These are phyloP conservation scores for Ceratotherium simum DNA, from an alignment of 2,113 vertebrate genomes.

Conservation along the genomic window DNA sequence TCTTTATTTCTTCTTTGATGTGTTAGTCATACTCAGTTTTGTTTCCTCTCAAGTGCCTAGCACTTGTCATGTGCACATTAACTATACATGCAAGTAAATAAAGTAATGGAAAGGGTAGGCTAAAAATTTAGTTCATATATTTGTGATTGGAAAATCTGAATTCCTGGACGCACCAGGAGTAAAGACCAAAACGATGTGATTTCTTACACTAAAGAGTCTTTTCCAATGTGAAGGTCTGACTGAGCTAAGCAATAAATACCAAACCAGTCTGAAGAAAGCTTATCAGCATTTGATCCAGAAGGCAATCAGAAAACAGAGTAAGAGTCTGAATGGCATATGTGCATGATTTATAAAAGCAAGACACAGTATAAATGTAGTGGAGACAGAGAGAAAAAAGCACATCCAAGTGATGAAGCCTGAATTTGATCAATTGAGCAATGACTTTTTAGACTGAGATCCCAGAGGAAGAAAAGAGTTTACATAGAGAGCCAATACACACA, in stretches of 20 bases:
- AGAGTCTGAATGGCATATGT: neutral
- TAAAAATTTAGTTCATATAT: constrained; percentile 34
- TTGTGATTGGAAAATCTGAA: constrained; percentile 25
- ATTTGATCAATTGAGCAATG: neutral
- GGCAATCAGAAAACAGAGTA: neutral
- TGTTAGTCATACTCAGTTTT: neutral
- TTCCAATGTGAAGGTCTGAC: neutral
- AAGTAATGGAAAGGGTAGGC: neutral
- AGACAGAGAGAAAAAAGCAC: neutral
- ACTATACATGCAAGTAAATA: neutral
- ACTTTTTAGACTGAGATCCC: neutral
- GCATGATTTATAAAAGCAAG: neutral
- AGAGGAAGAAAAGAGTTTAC: neutral
- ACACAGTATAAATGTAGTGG: neutral
- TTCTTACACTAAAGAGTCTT: neutral
- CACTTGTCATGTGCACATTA: neutral
- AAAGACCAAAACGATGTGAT: neutral
- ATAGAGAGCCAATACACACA: neutral
- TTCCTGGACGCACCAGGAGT: neutral
- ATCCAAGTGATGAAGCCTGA: neutral
- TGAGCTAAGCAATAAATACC: neutral
- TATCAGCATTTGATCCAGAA: neutral
- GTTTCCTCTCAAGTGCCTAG: neutral
- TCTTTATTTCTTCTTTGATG: neutral
- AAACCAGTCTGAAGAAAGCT: neutral